These are phyloP conservation scores for Engystomops pustulosus DNA, from an alignment of 2,113 vertebrate species.

Conservation along the genomic window DNA sequence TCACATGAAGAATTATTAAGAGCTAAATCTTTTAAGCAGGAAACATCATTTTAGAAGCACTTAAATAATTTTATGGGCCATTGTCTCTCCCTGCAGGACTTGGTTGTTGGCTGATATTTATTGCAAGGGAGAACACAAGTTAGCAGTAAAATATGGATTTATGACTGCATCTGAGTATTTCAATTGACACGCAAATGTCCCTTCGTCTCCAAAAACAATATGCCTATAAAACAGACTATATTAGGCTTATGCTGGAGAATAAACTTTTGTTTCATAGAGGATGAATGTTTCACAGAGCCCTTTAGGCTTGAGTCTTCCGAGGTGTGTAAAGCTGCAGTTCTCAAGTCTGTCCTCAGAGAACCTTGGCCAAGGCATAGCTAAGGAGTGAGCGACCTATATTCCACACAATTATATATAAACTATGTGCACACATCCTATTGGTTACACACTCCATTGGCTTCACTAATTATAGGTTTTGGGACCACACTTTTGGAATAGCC, in stretches of 20 bases:
- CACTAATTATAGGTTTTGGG: constrained; percentile 46
- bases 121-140: constrained; percentile 36
- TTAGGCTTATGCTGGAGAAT: neutral
- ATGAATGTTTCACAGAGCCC: constrained; percentile 11
- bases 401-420: constrained; percentile 34
- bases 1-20: constrained; percentile 38
- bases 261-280: constrained; percentile 18
- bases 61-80: constrained; percentile 43
- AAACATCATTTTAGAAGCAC: constrained; percentile 50
- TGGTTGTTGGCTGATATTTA: constrained; percentile 47
- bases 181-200: constrained; percentile 24
- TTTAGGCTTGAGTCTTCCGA: neutral
- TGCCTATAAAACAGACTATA: constrained; percentile 22
- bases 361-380: constrained; percentile 33
- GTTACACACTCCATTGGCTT: constrained; percentile 23
- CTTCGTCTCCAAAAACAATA: constrained; percentile 52
- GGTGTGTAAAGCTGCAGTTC: constrained; percentile 19
- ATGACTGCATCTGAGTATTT: constrained; percentile 26
- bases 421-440: constrained; percentile 28
- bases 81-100: constrained; percentile 46
- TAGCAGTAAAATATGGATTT: constrained; percentile 56
- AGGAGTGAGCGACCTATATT: constrained; percentile 2
- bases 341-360: constrained; percentile 44
- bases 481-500: constrained; percentile 15
- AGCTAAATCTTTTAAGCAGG: constrained; percentile 54